A percentile compares a stretch with the other conserved stretches of the same genome.
Evolutionary conservation across 2,888 invertebrate genomes (phyloP).

Genomic region (Pachycephus smyrnensis): DNA sequence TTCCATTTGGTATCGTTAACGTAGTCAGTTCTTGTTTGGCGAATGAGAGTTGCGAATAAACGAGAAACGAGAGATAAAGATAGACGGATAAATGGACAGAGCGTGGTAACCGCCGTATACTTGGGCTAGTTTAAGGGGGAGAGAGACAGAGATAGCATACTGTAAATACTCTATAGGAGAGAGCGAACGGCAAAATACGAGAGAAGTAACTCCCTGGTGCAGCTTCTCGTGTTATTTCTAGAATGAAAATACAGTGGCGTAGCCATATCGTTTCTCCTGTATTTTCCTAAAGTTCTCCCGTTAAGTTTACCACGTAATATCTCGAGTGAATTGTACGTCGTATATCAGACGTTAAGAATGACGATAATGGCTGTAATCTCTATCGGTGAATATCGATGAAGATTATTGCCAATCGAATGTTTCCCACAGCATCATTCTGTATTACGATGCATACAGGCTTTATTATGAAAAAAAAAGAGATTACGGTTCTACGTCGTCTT

Average conservation of each 20-base stretch:
- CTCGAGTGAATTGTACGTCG: neutral
- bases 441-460: neutral
- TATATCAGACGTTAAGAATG: neutral
- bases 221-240: slow-evolving; percentile 1
- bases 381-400: neutral
- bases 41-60: neutral
- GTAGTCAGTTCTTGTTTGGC: neutral
- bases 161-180: neutral
- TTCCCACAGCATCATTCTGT: neutral
- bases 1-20: neutral
- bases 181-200: neutral
- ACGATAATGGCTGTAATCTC: neutral
- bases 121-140: neutral
- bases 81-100: neutral
- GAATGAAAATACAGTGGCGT: slow-evolving; percentile 3
- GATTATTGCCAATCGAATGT: neutral
- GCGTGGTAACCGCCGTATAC: neutral
- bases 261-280: neutral
- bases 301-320: neutral
- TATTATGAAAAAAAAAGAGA: neutral
- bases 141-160: neutral
- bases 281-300: neutral
- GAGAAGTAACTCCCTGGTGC: neutral
- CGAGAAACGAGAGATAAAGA: neutral
- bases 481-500: neutral